phyloP scores from a whole-genome alignment of 2,797 vertebrate species.

The Setipinna tenuifilis region DNA sequence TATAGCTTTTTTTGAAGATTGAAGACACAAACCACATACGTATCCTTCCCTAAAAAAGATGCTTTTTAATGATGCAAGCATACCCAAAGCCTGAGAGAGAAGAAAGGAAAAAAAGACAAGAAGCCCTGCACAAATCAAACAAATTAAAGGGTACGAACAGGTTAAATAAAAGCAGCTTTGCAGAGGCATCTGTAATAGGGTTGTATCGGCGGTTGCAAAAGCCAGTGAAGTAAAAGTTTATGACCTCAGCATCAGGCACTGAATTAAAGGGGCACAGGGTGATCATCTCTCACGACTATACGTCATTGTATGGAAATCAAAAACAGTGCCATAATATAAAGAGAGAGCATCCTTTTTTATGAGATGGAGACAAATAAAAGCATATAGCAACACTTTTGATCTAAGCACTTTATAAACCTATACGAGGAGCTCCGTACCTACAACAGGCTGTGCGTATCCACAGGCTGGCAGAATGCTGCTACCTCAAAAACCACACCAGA shows the following conservation, averaged over 20 bases:
- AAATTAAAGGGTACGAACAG: slow-evolving; percentile 59
- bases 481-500: neutral
- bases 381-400: neutral
- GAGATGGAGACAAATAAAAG: neutral
- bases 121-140: slow-evolving; percentile 59
- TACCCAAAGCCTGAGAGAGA: slow-evolving; percentile 37
- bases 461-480: neutral
- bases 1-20: neutral
- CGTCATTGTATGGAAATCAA: neutral
- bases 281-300: slow-evolving; percentile 12
- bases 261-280: slow-evolving; percentile 34
- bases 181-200: slow-evolving; percentile 34
- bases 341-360: neutral
- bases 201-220: slow-evolving; percentile 46
- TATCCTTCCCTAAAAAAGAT: slow-evolving; percentile 28
- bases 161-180: slow-evolving; percentile 35
- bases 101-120: slow-evolving; percentile 37
- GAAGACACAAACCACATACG: neutral
- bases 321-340: neutral
- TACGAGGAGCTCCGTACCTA: neutral
- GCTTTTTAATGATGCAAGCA: slow-evolving; percentile 50
- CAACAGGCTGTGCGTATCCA: neutral
- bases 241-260: slow-evolving; percentile 48
- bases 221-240: slow-evolving; percentile 42
- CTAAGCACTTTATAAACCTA: neutral